Evolutionary conservation across 2,888 invertebrate species (phyloP), one percentile per base, ranked within the genome.

Genomic region (Xestia xanthographa): DNA sequence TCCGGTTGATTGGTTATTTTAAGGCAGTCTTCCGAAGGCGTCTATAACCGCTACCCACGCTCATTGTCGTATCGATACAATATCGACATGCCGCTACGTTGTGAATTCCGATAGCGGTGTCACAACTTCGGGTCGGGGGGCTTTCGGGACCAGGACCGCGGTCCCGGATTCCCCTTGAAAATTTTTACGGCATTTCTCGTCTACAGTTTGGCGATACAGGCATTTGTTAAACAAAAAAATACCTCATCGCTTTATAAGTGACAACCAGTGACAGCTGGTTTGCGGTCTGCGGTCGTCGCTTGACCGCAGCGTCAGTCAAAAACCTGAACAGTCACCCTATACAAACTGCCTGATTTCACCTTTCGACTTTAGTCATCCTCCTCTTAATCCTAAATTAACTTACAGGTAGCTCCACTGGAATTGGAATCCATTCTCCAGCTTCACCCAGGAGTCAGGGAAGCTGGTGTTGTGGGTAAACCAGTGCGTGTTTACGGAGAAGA

Each of bases 371-470:
- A 62, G 17, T 14, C 11, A 56, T 38, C 2, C 6, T 38, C 5
- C 56, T 53, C 5, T 20, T 38, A 34, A 56, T n/a, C 34, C 5
- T 45, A 8, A 1, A 53, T 74, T 60, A 73, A 5, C 45, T 65
- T 75, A 66, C 50, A 97, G 97, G 96, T 97, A n/a, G 97, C 98
- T 1, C 99, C 99, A 14, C 97, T 98, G 5, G 98, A 99, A 94
- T 93, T 99, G 71, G 99, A 99, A 94, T 97, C 97, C 2, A 91
- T 99, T 68, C 94, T 99, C 8, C 95, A 98, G 62, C 96, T 97
- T 11, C 97, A 98, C 92, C 97, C 98, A 1, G 97, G 96, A 71
- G 97, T 99, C 5, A 95, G 96, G 70, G 98, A 99, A 90, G 98
- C 97, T 0, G 98, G 98, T 12, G 98, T 99, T 2, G 97, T 98